Evolutionary conservation across 2,113 vertebrate species (phyloP).

Genomic region (Hippocampus comes): DNA sequence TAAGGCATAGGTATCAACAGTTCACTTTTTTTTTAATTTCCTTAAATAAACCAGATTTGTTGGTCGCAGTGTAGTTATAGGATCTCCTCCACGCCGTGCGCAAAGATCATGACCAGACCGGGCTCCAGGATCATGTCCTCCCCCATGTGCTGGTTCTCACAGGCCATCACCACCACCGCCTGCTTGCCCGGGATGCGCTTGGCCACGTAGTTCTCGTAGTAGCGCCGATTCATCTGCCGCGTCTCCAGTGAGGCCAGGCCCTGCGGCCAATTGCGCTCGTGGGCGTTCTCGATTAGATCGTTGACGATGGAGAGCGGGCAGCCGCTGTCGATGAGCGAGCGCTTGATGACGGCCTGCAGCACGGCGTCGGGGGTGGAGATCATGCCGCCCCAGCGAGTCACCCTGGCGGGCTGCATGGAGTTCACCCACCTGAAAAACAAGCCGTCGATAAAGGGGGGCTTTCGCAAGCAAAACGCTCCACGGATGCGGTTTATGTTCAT

Average conservation of each 20-base stretch:
- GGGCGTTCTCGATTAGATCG: slow-evolving; percentile 96
- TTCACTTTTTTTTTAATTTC: slow-evolving; percentile 26
- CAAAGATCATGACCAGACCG: slow-evolving; percentile 96
- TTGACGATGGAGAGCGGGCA: slow-evolving; percentile 93
- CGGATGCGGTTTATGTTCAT: too few relatives aligned
- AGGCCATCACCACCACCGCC: slow-evolving; percentile 97
- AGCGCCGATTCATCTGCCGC: slow-evolving; percentile 95
- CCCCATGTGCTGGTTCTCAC: slow-evolving; percentile 98
- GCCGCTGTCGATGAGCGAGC: slow-evolving; percentile 94
- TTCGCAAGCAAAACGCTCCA: too few relatives aligned
- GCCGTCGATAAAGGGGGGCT: too few relatives aligned
- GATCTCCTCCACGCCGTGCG: slow-evolving; percentile 94
- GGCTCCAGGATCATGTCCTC: slow-evolving; percentile 99
- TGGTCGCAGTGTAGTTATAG: slow-evolving; percentile 59
- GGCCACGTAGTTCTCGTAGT: slow-evolving; percentile 98
- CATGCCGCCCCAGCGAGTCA: slow-evolving; percentile 98
- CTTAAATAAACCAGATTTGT: slow-evolving; percentile 51
- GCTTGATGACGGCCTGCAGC: slow-evolving; percentile 95
- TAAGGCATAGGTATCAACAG: slow-evolving; percentile 70
- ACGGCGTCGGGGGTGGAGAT: slow-evolving; percentile 96
- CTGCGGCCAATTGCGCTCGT: slow-evolving; percentile 97
- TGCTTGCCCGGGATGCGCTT: slow-evolving; percentile 97
- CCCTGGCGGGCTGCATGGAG: slow-evolving; percentile 93
- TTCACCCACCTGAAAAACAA: slow-evolving; percentile 86
- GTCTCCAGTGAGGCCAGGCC: slow-evolving; percentile 96